Evolutionary conservation across 2,797 vertebrate genomes (phyloP).

Genomic region (Pseudochirops cupreus): DNA sequence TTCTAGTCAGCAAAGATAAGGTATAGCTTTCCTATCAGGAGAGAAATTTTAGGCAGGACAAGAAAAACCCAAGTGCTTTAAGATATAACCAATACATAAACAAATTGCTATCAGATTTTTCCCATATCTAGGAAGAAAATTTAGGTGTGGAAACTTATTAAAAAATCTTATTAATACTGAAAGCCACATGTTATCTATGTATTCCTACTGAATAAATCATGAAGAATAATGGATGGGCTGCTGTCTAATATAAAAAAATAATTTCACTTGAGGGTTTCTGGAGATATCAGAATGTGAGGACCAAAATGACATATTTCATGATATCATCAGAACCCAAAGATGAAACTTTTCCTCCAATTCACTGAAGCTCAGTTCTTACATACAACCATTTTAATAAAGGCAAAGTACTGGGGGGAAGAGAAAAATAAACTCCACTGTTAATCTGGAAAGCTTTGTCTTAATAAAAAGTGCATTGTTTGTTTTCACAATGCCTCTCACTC

Average conservation of each 20-base stretch:
- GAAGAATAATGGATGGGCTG: constrained; percentile 32
- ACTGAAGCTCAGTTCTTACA: constrained; percentile 2
- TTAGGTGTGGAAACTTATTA: background rate
- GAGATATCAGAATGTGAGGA: constrained; percentile 11
- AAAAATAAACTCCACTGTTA: background rate
- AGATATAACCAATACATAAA: constrained; percentile 33
- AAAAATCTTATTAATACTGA: constrained; percentile 47
- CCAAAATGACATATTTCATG: background rate
- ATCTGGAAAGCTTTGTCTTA: constrained; percentile 38
- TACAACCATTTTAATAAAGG: constrained; percentile 32
- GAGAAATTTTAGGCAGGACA: constrained; percentile 41
- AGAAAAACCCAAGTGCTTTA: constrained; percentile 25
- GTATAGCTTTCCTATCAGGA: constrained; percentile 45
- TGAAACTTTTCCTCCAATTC: constrained; percentile 37
- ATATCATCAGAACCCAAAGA: constrained; percentile 50
- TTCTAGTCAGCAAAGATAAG: constrained; percentile 27
- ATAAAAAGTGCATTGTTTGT: constrained; percentile 18
- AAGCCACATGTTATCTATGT: constrained; percentile 22
- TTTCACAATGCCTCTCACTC: constrained; percentile 20
- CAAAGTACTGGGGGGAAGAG: background rate
- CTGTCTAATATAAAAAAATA: constrained; percentile 29
- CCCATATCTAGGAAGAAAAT: constrained; percentile 15
- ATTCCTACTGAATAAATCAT: constrained; percentile 57
- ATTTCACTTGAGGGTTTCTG: constrained; percentile 57
- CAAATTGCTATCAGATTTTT: constrained; percentile 2